Conservation (phyloP, 2,113 vertebrate genomes). For the Oryzias curvinotus region DNA sequence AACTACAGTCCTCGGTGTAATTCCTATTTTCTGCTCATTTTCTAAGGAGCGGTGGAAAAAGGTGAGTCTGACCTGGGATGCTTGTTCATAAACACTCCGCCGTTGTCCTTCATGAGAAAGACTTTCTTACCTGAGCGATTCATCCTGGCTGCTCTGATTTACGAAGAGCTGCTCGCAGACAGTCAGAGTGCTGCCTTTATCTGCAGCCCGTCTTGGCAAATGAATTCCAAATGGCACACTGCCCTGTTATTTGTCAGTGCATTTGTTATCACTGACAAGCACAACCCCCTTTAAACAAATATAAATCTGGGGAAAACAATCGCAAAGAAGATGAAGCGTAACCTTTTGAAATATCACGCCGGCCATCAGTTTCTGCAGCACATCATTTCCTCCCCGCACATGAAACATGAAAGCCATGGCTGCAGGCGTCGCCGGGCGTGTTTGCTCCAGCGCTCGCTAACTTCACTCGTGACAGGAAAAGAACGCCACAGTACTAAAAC, state of each 20-base stretch:
- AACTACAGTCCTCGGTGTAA: constrained; percentile 8
- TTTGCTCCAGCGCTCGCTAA: not conserved
- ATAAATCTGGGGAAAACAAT: constrained; percentile 77
- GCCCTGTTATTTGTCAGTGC: constrained; percentile 73
- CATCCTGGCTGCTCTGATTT: constrained; percentile 63
- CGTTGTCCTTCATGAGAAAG: constrained; percentile 65
- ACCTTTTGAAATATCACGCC: constrained; percentile 82
- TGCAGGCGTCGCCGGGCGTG: constrained; percentile 24
- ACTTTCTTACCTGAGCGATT: constrained; percentile 58
- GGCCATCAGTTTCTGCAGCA: constrained; percentile 62
- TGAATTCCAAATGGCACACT: constrained; percentile 76
- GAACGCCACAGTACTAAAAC: not conserved
- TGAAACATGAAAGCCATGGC: constrained; percentile 55
- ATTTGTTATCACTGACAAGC: constrained; percentile 79
- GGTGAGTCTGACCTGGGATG: constrained; percentile 60
- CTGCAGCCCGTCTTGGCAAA: constrained; percentile 66
- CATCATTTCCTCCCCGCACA: constrained; percentile 38
- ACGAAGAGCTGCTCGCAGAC: constrained; percentile 54
- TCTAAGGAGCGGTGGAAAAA: constrained; percentile 47
- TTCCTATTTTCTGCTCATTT: constrained; percentile 7
- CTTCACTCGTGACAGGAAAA: constrained; percentile 42
- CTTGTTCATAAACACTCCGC: constrained; percentile 64
- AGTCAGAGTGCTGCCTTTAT: constrained; percentile 66
- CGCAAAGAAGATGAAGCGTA: constrained; percentile 66
- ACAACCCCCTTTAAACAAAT: constrained; percentile 74